These are phyloP conservation scores for Lasiurus borealis DNA, from an alignment of 2,113 vertebrate genomes.

Conservation along the genomic window DNA sequence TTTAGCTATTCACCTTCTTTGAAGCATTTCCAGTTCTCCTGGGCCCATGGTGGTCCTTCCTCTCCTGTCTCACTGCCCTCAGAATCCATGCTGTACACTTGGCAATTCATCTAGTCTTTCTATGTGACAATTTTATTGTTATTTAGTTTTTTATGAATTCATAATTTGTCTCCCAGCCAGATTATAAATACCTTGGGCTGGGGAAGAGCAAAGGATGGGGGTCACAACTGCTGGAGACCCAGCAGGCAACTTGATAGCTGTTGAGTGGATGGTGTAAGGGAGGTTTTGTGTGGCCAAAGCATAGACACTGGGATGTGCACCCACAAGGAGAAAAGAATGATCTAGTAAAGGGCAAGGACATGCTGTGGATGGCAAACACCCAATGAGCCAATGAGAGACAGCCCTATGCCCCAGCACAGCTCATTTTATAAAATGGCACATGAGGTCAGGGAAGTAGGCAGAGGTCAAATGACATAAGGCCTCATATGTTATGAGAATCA, in stretches of 20 bases:
- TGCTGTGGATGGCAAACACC: fast-evolving
- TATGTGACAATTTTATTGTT: not conserved
- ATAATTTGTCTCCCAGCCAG: not conserved
- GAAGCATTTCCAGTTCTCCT: not conserved
- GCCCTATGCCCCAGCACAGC: not conserved
- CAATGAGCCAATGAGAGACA: not conserved
- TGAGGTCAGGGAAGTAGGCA: not conserved
- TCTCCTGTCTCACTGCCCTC: not conserved
- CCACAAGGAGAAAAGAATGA: not conserved
- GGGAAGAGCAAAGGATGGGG: not conserved
- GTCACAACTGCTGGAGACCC: not conserved
- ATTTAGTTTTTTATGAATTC: not conserved
- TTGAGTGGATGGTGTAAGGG: not conserved
- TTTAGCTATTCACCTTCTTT: not conserved
- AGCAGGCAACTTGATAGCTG: not conserved
- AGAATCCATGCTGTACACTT: not conserved
- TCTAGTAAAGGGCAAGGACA: not conserved
- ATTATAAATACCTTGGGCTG: not conserved
- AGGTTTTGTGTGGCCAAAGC: not conserved
- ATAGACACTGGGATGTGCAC: not conserved
- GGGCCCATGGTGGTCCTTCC: not conserved
- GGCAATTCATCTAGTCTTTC: not conserved
- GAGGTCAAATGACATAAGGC: not conserved
- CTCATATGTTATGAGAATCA: not conserved
- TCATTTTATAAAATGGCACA: not conserved